Evolutionary conservation across 1,140 invertebrate genomes (phyloP).

Genomic region (Eulimnadia texana): DNA sequence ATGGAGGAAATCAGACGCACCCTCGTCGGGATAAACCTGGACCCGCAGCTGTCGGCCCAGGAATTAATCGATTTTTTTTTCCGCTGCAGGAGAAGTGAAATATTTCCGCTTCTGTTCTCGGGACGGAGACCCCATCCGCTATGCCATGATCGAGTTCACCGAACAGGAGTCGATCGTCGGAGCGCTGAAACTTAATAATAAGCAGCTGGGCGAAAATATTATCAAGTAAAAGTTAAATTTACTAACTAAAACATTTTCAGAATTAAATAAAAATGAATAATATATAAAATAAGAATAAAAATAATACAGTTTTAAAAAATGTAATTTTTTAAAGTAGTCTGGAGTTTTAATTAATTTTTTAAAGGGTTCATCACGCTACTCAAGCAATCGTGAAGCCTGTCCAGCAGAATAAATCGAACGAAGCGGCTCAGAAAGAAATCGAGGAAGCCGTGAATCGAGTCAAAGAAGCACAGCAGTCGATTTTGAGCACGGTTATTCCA

Average conservation of each 20-base stretch:
- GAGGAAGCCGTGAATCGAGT: slow-evolving; percentile 93
- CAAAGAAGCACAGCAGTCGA: slow-evolving; percentile 85
- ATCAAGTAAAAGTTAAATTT: too few relatives aligned
- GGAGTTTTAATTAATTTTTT: slow-evolving; percentile 31
- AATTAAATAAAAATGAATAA: not conserved
- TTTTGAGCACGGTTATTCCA: slow-evolving; percentile 81
- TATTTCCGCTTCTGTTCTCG: slow-evolving; percentile 83
- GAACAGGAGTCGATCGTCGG: slow-evolving; percentile 77
- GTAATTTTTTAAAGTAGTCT: too few relatives aligned
- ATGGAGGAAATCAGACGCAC: slow-evolving; percentile 94
- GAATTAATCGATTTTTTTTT: slow-evolving; percentile 75
- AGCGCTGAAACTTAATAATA: slow-evolving; percentile 75
- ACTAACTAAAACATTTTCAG: too few relatives aligned
- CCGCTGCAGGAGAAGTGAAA: slow-evolving; percentile 79
- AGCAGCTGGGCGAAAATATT: slow-evolving; percentile 23
- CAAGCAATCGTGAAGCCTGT: slow-evolving; percentile 63
- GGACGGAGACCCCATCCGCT: slow-evolving; percentile 52
- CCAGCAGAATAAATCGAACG: slow-evolving; percentile 85
- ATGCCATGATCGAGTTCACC: slow-evolving; percentile 84
- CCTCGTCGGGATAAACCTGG: slow-evolving; percentile 61
- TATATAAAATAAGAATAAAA: not conserved
- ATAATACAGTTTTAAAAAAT: not conserved
- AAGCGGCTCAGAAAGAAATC: slow-evolving; percentile 85
- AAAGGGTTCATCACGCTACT: slow-evolving; percentile 70
- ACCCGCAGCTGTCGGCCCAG: slow-evolving; percentile 47